Conservation (phyloP, 2,113 vertebrate species). For the Lagopus leucura region DNA sequence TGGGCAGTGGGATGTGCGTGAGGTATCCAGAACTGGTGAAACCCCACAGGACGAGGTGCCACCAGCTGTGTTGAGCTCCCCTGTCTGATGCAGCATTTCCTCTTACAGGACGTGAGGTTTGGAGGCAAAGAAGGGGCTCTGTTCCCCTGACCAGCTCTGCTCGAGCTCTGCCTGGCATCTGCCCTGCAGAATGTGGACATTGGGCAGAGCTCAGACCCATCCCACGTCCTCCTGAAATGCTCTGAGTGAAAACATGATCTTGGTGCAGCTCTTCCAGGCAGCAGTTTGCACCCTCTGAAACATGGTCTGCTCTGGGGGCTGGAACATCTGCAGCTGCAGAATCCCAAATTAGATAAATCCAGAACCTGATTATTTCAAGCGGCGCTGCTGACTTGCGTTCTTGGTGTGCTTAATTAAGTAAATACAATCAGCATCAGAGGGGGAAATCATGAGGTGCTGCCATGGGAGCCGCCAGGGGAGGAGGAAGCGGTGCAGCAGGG, state of each 20-base stretch:
- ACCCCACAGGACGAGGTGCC: neutral
- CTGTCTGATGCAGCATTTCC: neutral
- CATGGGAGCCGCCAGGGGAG: fast-evolving
- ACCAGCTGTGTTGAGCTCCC: neutral
- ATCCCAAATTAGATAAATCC: neutral
- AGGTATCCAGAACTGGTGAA: neutral
- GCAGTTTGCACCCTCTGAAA: neutral
- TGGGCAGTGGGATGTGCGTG: neutral
- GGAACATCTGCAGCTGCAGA: neutral
- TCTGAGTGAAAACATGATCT: neutral
- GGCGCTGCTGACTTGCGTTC: fast-evolving
- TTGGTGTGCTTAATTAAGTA: neutral
- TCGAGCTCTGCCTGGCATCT: too few species aligned
- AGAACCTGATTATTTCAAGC: neutral
- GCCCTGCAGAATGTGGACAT: fast-evolving
- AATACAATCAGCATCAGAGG: fast-evolving
- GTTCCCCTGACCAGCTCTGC: too few species aligned
- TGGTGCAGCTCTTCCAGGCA: neutral
- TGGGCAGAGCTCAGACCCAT: fast-evolving
- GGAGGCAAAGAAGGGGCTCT: neutral
- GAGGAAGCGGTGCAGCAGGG: neutral
- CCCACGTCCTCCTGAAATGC: neutral
- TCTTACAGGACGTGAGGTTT: neutral
- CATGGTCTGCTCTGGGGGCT: fast-evolving
- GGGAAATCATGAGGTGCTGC: neutral